These are phyloP conservation scores for Anhinga rufa DNA, from an alignment of 2,113 vertebrate genomes.

Conservation along the genomic window DNA sequence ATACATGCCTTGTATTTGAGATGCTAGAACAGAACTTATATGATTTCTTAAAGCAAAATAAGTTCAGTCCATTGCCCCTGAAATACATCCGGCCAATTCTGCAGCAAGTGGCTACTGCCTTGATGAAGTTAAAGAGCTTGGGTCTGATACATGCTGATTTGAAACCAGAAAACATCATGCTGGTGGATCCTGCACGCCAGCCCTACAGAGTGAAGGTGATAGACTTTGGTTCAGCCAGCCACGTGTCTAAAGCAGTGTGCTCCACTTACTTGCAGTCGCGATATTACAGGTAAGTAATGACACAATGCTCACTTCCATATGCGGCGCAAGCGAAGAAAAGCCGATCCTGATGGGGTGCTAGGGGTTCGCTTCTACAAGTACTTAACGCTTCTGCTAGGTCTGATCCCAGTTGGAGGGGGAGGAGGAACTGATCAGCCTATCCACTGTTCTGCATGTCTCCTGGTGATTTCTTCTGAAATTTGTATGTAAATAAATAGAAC, in stretches of 20 bases:
- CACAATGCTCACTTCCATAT: accelerated
- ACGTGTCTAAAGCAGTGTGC: slow-evolving; percentile 96
- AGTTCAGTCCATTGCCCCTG: slow-evolving; percentile 94
- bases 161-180: slow-evolving; percentile 98
- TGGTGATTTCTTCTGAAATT: not conserved
- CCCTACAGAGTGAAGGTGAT: slow-evolving; percentile 97
- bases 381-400: not conserved
- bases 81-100: slow-evolving; percentile 95
- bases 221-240: slow-evolving; percentile 96
- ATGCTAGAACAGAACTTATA: slow-evolving; percentile 99
- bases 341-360: not conserved
- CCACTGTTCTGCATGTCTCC: not conserved
- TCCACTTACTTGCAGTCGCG: slow-evolving; percentile 96
- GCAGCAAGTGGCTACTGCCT: slow-evolving; percentile 94
- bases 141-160: slow-evolving; percentile 96
- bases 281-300: slow-evolving; percentile 88
- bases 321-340: not conserved
- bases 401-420: not conserved
- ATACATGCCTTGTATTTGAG: slow-evolving; percentile 98
- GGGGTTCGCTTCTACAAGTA: not conserved
- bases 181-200: slow-evolving; percentile 92
- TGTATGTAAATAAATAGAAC: not conserved
- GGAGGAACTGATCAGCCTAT: not conserved
- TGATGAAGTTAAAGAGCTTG: slow-evolving; percentile 96
- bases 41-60: slow-evolving; percentile 98